Evolutionary conservation across 2,888 invertebrate genomes (phyloP).

Genomic region (Aspidiotus rigidus): DNA sequence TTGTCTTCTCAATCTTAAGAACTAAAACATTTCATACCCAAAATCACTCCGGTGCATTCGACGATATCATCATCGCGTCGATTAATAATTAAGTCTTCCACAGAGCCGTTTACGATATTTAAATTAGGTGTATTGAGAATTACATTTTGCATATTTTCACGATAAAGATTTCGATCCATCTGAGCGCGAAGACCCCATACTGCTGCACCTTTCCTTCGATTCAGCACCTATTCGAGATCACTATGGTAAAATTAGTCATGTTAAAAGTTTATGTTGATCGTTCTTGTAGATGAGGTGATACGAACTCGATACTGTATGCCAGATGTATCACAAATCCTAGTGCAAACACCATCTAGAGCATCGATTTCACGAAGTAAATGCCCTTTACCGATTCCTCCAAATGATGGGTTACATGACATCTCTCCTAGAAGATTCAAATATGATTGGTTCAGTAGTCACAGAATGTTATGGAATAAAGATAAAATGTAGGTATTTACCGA

Average conservation of each 20-base stretch:
- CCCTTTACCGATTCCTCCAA: constrained; percentile 87
- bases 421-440: constrained; percentile 51
- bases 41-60: constrained; percentile 48
- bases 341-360: constrained; percentile 77
- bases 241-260: constrained; percentile 5
- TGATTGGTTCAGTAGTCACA: neutral
- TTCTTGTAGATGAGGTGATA: neutral
- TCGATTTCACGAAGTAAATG: constrained; percentile 79
- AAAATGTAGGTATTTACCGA: constrained; percentile 50
- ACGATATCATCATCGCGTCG: constrained; percentile 40
- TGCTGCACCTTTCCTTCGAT: constrained; percentile 62
- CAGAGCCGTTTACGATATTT: constrained; percentile 58
- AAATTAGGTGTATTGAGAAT: constrained; percentile 57
- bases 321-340: constrained; percentile 67
- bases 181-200: constrained; percentile 84
- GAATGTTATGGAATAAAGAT: neutral
- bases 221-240: constrained; percentile 31
- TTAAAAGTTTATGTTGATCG: neutral
- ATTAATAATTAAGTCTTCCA: constrained; percentile 65
- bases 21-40: constrained; percentile 42
- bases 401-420: constrained; percentile 91
- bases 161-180: constrained; percentile 74
- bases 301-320: constrained; percentile 66
- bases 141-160: constrained; percentile 61
- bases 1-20: neutral